Base-by-base conservation (phyloP, 53 echinoderm and acorn worm species). In the Echinometra lucunter region DNA sequence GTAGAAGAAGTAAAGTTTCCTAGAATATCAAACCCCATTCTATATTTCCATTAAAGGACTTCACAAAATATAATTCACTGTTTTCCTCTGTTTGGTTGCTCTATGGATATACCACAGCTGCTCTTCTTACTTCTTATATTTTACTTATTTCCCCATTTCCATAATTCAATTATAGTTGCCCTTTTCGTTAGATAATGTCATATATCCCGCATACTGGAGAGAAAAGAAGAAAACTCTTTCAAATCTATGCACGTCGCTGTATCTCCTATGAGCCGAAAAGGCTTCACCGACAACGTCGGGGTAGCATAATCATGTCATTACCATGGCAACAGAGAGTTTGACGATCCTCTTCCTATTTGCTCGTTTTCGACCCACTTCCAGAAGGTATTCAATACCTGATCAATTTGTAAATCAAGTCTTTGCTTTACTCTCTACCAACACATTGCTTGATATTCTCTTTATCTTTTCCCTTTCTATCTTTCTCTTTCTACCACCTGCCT, bases 261-360 rank as follows among this genome's bases (percentile, higher is more conserved):
- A 81, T 17, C 81, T 23, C 81, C 81, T 32, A 25, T 42, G 44
- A 81, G 81, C 40, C 44, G 23, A 34, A 0, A 78, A 30, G 15
- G 53, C n/a, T 2, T 45, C n/a, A 49, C 13, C 17, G 28, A 25
- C 47, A 7, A 82, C 12, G 45, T 19, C 7, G 27, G 32, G 53
- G n/a, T 49, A 47, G 85, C 85, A 85, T 85, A 85, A 49, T 47
- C 85, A 85, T 85, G 85, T 85, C 85, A 85, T 85, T 49, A 37
- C 85, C 85, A 85, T 85, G 85, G 85, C 12, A 85, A 85, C 85
- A 4, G 85, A 0, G 25, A n/a, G 49, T 85, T 10, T 85, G 85
- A 85, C 45, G 49, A 45, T 53, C 85, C 85, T 27, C 19, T 49
- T 47, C 45, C 47, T 49, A 85, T 85, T 85, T 85, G 85, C 85